Evolutionary conservation across 2,113 vertebrate species (phyloP), one percentile per base, ranked within the genome.

Genomic region (Micronisus gabar): DNA sequence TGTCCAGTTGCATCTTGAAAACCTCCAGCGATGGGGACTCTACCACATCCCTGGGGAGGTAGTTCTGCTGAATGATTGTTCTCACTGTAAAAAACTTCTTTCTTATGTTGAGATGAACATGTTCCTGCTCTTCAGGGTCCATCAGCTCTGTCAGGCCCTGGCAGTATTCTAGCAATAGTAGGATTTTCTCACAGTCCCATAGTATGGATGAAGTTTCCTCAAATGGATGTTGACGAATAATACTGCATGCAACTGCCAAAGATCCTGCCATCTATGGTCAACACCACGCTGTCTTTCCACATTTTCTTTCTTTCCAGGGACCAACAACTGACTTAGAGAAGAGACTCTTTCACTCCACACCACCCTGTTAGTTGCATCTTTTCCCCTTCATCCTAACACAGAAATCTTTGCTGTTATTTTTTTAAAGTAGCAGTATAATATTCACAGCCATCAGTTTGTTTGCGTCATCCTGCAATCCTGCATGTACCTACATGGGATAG

Each of bases 401-500:
- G 14, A 65, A 65, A 59, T 34, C 65, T 36, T 62, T 63, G 48
- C 5, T 65, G 29, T 36, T 61, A 14, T 52, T 70, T 93, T 94
- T 86, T 45, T 18, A 27, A 52, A 78, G 48, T 6, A 85, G 18
- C 5, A 61, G 36, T 21, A 71, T 14, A 32, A 80, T 53, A 72
- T 55, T 72, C 15, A 71, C 13, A 86, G 75, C 29, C 21, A 23
- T 58, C 34, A 13, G 26, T n/a, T 81, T 29, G 15, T 40, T 36
- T 47, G 11, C 2, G 2, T 12, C 48, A 63, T 40, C 18, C 47
- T n/a, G 30, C 36, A 93, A 30, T 25, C 36, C 56, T 47, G 40
- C 53, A 25, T 10, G 62, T 40, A 56, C 19, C 56, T 63, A 62
- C 9, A 48, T 0, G 0, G 3, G 17, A 56, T 4, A 92, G 71